Evolutionary conservation across 64 coral and sea anemone genomes (phyloP).

Genomic region (Actinia equina): DNA sequence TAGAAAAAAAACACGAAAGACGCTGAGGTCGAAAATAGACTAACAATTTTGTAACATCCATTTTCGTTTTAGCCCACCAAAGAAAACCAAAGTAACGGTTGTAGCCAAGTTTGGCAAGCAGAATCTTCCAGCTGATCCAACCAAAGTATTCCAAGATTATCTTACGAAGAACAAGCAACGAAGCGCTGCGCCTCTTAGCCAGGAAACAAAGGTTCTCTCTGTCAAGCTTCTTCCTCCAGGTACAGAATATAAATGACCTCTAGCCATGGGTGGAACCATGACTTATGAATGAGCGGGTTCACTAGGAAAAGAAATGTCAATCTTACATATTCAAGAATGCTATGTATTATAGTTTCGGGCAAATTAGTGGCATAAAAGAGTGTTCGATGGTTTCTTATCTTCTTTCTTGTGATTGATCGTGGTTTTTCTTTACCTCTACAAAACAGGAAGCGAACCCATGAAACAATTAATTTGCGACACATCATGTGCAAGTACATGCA

Average conservation of each 20-base stretch:
- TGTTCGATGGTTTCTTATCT: no score
- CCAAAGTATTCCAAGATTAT: constrained; percentile 35
- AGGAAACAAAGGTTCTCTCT: constrained; percentile 15
- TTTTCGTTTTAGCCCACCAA: constrained; percentile 6
- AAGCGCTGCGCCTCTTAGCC: constrained; percentile 42
- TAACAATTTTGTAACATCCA: not conserved
- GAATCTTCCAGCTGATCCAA: constrained; percentile 38
- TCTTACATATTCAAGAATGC: no score
- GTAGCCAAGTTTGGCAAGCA: constrained; percentile 27
- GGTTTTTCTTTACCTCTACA: not conserved
- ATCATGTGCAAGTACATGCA: constrained; percentile 32
- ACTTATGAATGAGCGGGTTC: no score
- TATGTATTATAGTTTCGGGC: no score
- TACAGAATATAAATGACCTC: not conserved
- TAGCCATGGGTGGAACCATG: not conserved
- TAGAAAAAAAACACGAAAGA: no score
- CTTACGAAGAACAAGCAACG: constrained; percentile 66
- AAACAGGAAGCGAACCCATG: constrained; percentile 16
- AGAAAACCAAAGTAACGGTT: not conserved
- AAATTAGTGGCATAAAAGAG: no score
- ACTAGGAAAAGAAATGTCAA: no score
- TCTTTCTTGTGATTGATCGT: no score
- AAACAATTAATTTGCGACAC: constrained; percentile 17
- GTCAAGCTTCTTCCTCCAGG: constrained; percentile 57
- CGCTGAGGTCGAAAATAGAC: no score